Percentiles rank a stretch among this genome's conserved stretches.
phyloP scores from a whole-genome alignment of 2,113 vertebrate species.

The Lepus timidus region DNA sequence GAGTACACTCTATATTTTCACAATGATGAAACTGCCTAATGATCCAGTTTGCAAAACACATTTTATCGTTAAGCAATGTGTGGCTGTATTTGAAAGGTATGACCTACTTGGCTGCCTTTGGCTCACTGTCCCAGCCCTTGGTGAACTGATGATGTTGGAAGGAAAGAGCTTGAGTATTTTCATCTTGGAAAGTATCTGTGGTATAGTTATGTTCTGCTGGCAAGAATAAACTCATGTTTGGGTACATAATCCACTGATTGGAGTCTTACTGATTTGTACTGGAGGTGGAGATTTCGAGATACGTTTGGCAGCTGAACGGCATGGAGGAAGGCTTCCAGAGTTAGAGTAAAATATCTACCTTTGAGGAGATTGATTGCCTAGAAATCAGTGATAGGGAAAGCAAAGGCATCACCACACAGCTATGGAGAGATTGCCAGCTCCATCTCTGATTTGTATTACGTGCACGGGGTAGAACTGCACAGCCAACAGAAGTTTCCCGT shows the following conservation, averaged over 20 bases:
- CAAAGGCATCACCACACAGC: not conserved
- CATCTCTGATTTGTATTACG: not conserved
- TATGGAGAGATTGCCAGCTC: not conserved
- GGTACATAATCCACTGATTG: not conserved
- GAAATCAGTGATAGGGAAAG: not conserved
- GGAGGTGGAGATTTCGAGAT: not conserved
- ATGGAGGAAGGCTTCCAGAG: not conserved
- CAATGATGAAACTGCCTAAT: no score
- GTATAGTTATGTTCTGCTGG: not conserved
- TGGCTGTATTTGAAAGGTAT: constrained; percentile 27
- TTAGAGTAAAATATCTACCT: not conserved
- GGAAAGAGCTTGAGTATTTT: not conserved
- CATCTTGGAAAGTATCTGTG: not conserved
- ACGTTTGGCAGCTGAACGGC: not conserved
- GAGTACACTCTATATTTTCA: no score
- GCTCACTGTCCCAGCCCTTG: not conserved
- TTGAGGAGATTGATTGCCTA: not conserved
- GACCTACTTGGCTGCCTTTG: not conserved
- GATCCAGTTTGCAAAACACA: no score
- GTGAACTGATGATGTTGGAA: not conserved
- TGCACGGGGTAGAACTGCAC: not conserved
- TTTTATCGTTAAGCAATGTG: no score
- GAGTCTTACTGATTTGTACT: not conserved
- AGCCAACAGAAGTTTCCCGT: not conserved
- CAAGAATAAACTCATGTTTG: not conserved